Conservation (phyloP, 2,888 invertebrate species). For the Pterostichus madidus region DNA sequence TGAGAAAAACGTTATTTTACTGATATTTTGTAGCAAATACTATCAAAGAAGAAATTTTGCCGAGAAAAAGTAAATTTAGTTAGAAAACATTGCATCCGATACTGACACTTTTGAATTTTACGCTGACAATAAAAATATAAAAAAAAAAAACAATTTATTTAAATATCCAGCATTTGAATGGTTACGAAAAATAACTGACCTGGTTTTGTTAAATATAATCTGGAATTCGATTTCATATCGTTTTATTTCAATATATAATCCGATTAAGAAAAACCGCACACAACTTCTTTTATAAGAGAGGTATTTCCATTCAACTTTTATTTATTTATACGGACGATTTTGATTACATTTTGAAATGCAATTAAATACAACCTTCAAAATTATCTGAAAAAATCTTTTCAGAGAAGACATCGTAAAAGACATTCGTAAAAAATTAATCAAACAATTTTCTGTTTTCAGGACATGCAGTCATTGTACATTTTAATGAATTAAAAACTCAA, state of each 20-base stretch:
- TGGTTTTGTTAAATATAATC: constrained; percentile 11
- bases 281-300: constrained; percentile 22
- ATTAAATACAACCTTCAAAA: constrained; percentile 9
- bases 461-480: too few relatives aligned
- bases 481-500: too few relatives aligned
- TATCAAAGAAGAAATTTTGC: too few relatives aligned
- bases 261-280: constrained; percentile 40
- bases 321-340: constrained; percentile 25
- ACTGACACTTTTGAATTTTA: too few relatives aligned
- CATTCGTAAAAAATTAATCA: too few relatives aligned
- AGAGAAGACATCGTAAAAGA: background rate
- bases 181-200: constrained; percentile 15
- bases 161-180: constrained; percentile 15
- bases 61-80: too few relatives aligned
- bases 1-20: too few relatives aligned
- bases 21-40: too few relatives aligned
- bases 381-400: background rate
- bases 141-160: constrained; percentile 7
- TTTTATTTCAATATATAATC: constrained; percentile 43
- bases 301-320: constrained; percentile 32
- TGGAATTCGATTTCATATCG: constrained; percentile 6
- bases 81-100: too few relatives aligned
- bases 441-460: too few relatives aligned
- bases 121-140: background rate
- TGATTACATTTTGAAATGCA: constrained; percentile 39